Conservation (phyloP, 2,113 vertebrate genomes). For the Ailuropoda melanoleuca region DNA sequence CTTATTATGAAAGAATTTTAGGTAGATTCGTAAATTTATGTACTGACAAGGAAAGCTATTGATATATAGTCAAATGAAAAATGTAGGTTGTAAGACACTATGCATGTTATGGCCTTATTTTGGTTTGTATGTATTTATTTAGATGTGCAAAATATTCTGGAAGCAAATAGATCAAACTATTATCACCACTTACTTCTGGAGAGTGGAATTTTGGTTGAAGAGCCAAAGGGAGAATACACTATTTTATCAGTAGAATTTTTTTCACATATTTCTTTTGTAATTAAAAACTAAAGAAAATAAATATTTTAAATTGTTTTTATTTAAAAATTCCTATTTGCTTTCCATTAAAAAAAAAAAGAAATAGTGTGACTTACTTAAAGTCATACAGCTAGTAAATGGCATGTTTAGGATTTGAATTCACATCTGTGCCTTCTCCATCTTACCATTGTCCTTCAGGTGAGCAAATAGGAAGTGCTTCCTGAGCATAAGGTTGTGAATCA, state of each 20-base stretch:
- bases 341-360: background rate
- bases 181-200: background rate
- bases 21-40: background rate
- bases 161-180: background rate
- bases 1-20: background rate
- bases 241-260: background rate
- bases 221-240: background rate
- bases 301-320: background rate
- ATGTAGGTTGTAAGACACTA: background rate
- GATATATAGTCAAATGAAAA: background rate
- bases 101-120: background rate
- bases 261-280: constrained; percentile 17
- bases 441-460: background rate
- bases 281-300: constrained; percentile 27
- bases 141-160: background rate
- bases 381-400: background rate
- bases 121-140: background rate
- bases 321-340: constrained; percentile 10
- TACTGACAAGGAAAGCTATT: background rate
- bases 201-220: background rate
- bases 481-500: background rate
- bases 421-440: background rate
- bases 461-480: constrained; percentile 33
- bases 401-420: background rate
- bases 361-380: background rate